Conservation (phyloP, 1,140 invertebrate genomes). For the Trypoxylus dichotomus region DNA sequence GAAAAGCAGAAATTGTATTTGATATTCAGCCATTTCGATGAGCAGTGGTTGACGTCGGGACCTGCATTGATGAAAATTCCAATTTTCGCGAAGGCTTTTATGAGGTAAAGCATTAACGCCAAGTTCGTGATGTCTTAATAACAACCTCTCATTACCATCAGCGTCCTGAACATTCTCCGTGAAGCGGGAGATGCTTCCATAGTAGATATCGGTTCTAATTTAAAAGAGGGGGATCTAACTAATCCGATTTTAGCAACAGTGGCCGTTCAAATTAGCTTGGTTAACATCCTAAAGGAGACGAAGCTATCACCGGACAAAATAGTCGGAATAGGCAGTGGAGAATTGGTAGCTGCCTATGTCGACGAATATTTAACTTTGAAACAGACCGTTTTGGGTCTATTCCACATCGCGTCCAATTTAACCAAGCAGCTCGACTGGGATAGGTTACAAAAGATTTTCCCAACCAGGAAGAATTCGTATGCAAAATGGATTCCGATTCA, state of each 20-base stretch:
- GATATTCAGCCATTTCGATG: not conserved
- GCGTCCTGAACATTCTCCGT: constrained; percentile 52
- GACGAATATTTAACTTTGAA: constrained; percentile 83
- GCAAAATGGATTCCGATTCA: not conserved
- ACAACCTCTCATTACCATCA: constrained; percentile 48
- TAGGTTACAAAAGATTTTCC: constrained; percentile 17
- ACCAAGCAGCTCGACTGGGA: constrained; percentile 12
- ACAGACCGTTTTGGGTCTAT: constrained; percentile 41
- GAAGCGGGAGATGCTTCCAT: not conserved
- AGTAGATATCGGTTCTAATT: not conserved
- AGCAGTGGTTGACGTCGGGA: constrained; percentile 71
- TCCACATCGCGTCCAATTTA: not conserved
- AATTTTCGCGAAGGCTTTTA: constrained; percentile 38
- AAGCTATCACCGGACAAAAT: constrained; percentile 73
- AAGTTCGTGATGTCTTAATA: not conserved
- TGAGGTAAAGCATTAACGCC: constrained; percentile 55
- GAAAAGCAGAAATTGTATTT: not conserved
- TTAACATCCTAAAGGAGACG: constrained; percentile 68
- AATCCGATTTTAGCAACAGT: constrained; percentile 63
- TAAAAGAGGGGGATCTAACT: not conserved
- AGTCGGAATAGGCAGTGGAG: constrained; percentile 81
- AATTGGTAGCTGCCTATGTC: constrained; percentile 80
- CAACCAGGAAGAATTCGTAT: not conserved
- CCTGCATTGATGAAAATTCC: constrained; percentile 31
- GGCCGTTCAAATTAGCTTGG: constrained; percentile 76